Percentiles rank a stretch among this genome's conserved stretches.
Conservation (phyloP, 1,140 invertebrate species). For the Pogonus chalceus region DNA sequence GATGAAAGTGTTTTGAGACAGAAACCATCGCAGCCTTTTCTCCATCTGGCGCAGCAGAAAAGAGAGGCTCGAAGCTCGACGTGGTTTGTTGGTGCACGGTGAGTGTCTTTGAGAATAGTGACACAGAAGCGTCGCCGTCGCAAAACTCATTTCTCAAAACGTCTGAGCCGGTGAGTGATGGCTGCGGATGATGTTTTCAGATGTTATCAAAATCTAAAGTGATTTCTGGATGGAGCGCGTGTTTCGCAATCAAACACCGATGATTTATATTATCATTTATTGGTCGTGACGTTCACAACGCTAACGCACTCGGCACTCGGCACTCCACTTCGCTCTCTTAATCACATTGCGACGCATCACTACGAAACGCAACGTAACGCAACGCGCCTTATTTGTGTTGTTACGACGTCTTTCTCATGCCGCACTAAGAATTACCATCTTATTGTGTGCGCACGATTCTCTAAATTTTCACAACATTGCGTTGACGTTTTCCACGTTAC, state of each 20-base stretch:
- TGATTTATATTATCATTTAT: conserved; percentile 8
- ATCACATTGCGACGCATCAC: too few relatives aligned
- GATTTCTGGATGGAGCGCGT: not conserved
- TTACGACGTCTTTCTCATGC: too few relatives aligned
- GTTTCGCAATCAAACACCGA: conserved; percentile 2
- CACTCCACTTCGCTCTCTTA: too few relatives aligned
- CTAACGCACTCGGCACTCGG: not conserved
- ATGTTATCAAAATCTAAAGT: conserved; percentile 1
- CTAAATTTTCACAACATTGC: too few relatives aligned
- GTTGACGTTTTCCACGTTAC: too few relatives aligned
- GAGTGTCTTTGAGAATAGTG: not conserved
- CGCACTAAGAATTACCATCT: too few relatives aligned
- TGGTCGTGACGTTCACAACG: not conserved
- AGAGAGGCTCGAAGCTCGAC: too few relatives aligned
- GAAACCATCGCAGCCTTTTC: not conserved
- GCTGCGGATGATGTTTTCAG: conserved; percentile 2
- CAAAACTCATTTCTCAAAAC: conserved; percentile 5
- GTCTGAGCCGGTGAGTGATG: not conserved
- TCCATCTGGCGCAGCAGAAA: not conserved
- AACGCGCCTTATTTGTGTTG: too few relatives aligned
- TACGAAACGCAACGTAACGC: too few relatives aligned
- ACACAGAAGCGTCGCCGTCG: not conserved
- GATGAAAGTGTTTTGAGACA: not conserved
- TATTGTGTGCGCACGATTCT: too few relatives aligned
- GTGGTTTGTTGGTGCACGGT: too few relatives aligned